Base-by-base conservation (phyloP, 2,113 vertebrate genomes). In the Oreochromis spilurus region DNA sequence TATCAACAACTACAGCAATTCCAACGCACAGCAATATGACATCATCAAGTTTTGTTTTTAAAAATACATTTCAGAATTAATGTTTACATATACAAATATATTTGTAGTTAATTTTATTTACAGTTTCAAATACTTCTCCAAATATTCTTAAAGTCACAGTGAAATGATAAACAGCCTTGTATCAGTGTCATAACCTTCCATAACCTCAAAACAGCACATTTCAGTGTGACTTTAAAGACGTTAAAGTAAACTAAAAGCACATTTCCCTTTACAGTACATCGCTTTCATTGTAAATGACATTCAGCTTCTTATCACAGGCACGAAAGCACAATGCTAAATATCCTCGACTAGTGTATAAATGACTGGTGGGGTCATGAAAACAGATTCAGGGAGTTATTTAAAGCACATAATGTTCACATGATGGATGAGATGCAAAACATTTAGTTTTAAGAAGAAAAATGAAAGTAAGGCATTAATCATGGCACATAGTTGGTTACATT, bases 31-130 rank as follows among this genome's bases (percentile, higher is more conserved):
- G 34, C 24, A 75, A 50, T 12, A 50, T 50, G 24, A 80, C 34
- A 43, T 50, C 34, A 40, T 10, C 24, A 26, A 40, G 13, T 17
- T 77, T 24, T 38, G n/a, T 29, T 9, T 79, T 45, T 78, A 11
- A 88, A 81, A 83, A 84, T 83, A 55, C 77, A 84, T 88, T 81
- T 87, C 21, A 87, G 3, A 81, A 84, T 86, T 29, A 79, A 72
- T 67, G 84, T 83, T 85, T 82, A 75, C 52, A 85, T 58, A n/a
- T 52, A 86, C 53, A 89, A 77, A 78, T 81, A 62, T 57, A 80
- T 79, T 79, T 82, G 5, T 52, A 87, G 81, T 62, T 5, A 0
- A 84, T 80, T 85, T 52, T 84, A 88, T 87, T 84, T 91, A 89
- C 86, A 89, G 82, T 65, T 90, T 55, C 26, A 86, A 90, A 81